Base-by-base conservation (phyloP, 1,140 invertebrate species). In the Cylas formicarius region DNA sequence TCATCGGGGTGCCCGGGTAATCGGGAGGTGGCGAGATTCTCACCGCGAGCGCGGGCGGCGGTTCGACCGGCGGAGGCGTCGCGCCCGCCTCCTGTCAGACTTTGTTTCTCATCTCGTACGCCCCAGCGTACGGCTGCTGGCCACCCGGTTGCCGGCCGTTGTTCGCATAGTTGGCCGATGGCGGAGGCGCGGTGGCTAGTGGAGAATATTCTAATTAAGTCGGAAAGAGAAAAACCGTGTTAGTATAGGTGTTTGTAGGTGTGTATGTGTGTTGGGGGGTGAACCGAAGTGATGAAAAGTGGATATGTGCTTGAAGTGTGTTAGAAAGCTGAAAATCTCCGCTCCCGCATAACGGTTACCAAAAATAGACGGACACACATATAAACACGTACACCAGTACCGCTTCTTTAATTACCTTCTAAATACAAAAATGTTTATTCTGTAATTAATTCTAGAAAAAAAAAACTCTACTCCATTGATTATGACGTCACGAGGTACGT, bases 101-200 rank as follows among this genome's bases (percentile, higher is more conserved):
- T 56, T 66, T 66, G 32, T 62, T 61, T 34, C 60, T 50, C 67
- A 66, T 69, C 61, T 75, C 72, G 63, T 78, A 80, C 52, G 78
- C 77, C 52, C 76, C 76, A 50, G 78, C 77, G 62, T 81, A 80
- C 44, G 72, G 46, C n/a, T n/a, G n/a, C n/a, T n/a, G n/a, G n/a
- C n/a, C n/a, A n/a, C n/a, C n/a, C n/a, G n/a, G n/a, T n/a, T n/a
- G n/a, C n/a, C n/a, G n/a, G n/a, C n/a, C n/a, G n/a, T n/a, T n/a
- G n/a, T n/a, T n/a, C n/a, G n/a, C n/a, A 29, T 42, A 37, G 18
- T 24, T 48, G 23, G 28, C 16, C 6, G 46, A 23, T 8, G 45
- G 11, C 21, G 75, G 72, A 66, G 76, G 76, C 59, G 74, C 77
- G 69, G 74, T 76, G 69, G 75, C 78, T 80, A 65, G 46, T 51